phyloP scores from a whole-genome alignment of 2,888 invertebrate species.

The Acholoe squamosa region DNA sequence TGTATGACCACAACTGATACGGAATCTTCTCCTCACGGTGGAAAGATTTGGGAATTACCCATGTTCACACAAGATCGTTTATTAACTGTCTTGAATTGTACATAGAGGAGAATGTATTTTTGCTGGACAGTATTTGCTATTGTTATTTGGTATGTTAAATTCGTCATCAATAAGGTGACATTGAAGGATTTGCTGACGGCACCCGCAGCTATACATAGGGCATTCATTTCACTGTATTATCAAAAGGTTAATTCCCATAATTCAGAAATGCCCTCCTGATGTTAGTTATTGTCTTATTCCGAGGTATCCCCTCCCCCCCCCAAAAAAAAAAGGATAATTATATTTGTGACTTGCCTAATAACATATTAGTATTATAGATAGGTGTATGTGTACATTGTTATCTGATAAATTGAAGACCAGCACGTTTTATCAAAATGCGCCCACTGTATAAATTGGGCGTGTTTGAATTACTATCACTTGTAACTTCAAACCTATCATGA shows the following conservation, averaged over 20 bases:
- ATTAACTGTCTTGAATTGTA: background rate
- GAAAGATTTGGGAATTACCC: background rate
- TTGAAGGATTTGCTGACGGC: too few species aligned
- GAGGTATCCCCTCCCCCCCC: background rate
- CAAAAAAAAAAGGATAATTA: too few species aligned
- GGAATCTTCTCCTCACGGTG: background rate
- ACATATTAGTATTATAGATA: background rate
- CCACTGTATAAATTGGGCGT: background rate
- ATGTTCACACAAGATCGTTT: background rate
- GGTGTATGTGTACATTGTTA: background rate
- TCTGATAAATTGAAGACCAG: too few species aligned
- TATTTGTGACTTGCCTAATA: background rate
- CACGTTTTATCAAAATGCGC: background rate
- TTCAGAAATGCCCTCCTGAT: background rate
- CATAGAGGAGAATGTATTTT: constrained; percentile 1
- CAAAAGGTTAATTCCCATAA: background rate
- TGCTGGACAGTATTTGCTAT: constrained; percentile 25
- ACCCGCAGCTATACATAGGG: too few species aligned
- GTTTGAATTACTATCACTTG: background rate
- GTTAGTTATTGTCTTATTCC: background rate
- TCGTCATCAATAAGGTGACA: too few species aligned
- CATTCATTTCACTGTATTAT: too few species aligned
- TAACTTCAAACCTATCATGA: background rate
- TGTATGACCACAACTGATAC: background rate
- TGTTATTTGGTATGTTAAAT: background rate